Evolutionary conservation across 2,888 invertebrate species (phyloP).

Genomic region (Stomorhina lunata): DNA sequence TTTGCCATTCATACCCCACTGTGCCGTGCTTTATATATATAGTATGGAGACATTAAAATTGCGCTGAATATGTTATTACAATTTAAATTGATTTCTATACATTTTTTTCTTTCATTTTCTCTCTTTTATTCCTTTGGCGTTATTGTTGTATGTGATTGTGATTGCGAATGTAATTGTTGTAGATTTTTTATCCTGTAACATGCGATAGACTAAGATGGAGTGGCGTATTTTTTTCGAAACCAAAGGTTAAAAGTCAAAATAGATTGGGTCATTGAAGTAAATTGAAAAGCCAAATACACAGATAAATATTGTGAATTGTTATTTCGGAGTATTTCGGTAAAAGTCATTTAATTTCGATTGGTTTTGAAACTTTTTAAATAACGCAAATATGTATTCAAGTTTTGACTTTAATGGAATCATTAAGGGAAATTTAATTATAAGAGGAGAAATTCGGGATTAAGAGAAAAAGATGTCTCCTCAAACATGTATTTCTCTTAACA

Average conservation of each 20-base stretch:
- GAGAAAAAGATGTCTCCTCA: too few relatives aligned
- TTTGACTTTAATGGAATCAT: constrained; percentile 1
- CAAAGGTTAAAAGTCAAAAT: constrained; percentile 41
- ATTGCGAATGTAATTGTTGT: background rate
- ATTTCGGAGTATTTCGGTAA: background rate
- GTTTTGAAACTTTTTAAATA: too few relatives aligned
- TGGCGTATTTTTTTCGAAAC: background rate
- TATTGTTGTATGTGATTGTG: background rate
- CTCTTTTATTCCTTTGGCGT: background rate
- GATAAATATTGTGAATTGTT: background rate
- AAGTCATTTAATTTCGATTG: background rate
- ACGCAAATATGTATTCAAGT: background rate
- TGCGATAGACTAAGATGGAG: background rate
- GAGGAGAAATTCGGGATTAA: too few relatives aligned
- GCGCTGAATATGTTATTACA: constrained; percentile 54
- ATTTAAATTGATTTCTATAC: constrained; percentile 54
- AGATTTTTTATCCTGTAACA: background rate
- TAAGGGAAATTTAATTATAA: constrained; percentile 10
- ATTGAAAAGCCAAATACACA: constrained; percentile 33
- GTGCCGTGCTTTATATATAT: background rate
- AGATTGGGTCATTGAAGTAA: constrained; percentile 33
- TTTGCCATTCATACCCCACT: background rate
- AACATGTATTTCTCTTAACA: background rate
- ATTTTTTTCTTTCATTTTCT: background rate
- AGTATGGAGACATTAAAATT: constrained; percentile 37